Evolutionary conservation across 2,113 vertebrate species (phyloP).

Genomic region (Pygoscelis antarcticus): DNA sequence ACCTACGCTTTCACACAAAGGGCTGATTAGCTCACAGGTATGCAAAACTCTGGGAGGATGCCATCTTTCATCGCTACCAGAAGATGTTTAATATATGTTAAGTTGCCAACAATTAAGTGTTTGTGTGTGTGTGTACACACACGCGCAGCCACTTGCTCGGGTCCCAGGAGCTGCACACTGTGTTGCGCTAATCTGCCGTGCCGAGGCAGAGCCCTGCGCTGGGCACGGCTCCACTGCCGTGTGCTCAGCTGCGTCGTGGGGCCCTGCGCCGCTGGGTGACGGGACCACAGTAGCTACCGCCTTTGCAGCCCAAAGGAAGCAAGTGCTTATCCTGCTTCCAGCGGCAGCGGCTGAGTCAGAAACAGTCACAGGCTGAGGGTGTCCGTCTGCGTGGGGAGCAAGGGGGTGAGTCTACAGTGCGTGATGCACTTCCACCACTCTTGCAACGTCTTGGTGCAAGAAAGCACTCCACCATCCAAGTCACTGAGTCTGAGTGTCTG

Average conservation of each 20-base stretch:
- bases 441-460: not conserved
- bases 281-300: not conserved
- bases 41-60: constrained; percentile 64
- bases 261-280: not conserved
- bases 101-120: constrained; percentile 28
- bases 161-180: not conserved
- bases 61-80: constrained; percentile 51
- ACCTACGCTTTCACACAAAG: constrained; percentile 61
- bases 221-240: not conserved
- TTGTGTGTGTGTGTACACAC: not conserved
- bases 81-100: constrained; percentile 1
- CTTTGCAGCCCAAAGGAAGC: not conserved
- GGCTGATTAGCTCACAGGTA: constrained; percentile 49
- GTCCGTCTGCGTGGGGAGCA: not conserved
- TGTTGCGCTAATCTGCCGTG: not conserved
- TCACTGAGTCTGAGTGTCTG: not conserved
- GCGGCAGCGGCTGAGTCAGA: not conserved
- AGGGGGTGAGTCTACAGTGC: not conserved
- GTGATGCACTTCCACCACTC: fast-evolving
- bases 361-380: not conserved
- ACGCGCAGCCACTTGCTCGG: not conserved
- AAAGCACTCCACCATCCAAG: not conserved
- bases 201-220: not conserved
- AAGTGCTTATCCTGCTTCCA: not conserved
- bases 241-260: not conserved